Conservation (phyloP, 2,888 invertebrate genomes). For the Oeneis ivallda region DNA sequence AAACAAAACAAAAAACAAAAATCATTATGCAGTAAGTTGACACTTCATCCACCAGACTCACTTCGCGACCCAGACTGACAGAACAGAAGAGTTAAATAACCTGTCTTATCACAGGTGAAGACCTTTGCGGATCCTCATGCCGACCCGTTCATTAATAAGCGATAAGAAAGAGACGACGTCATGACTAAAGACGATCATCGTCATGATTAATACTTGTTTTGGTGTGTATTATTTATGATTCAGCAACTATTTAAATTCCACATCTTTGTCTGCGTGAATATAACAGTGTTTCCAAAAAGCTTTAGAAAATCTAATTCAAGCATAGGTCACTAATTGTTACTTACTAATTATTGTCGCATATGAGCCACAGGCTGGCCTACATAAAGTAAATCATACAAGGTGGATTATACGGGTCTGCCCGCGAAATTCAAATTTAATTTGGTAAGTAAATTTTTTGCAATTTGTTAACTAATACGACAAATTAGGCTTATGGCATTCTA, state of each 20-base stretch:
- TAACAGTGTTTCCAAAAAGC: no score
- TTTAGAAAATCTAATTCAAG: no score
- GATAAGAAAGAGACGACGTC: constrained; percentile 12
- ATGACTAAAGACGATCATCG: neutral
- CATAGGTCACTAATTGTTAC: no score
- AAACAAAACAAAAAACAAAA: constrained; percentile 9
- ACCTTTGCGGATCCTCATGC: constrained; percentile 26
- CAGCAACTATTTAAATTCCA: neutral
- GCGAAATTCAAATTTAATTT: no score
- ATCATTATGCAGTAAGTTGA: constrained; percentile 24
- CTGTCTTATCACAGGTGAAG: constrained; percentile 8
- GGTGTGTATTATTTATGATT: neutral
- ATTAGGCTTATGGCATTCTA: no score
- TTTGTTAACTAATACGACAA: no score
- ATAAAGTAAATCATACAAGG: no score
- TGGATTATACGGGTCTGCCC: no score
- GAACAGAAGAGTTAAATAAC: constrained; percentile 16
- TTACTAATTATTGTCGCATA: no score
- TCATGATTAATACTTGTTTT: neutral
- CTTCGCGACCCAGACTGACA: constrained; percentile 15
- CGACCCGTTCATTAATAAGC: constrained; percentile 19
- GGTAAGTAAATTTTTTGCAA: no score
- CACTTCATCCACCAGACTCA: neutral
- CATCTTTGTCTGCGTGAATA: neutral
- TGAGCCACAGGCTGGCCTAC: no score